phyloP scores from a whole-genome alignment of 2,113 vertebrate genomes.

The Lamprotornis superbus region DNA sequence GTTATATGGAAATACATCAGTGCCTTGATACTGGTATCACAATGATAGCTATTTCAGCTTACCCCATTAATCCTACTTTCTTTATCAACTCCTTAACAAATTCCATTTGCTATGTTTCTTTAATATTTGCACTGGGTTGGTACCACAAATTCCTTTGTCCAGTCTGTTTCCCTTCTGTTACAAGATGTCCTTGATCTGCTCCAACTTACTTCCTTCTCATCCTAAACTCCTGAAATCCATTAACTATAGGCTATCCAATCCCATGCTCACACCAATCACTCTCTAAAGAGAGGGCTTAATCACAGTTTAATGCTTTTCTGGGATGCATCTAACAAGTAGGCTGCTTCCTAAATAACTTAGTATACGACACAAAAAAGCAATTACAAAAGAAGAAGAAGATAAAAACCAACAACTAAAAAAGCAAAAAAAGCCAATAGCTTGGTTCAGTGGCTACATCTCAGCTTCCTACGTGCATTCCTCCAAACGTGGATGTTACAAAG shows the following conservation, averaged over 20 bases:
- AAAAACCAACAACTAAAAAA: not conserved
- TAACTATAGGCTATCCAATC: not conserved
- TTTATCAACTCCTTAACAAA: not conserved
- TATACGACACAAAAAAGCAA: not conserved
- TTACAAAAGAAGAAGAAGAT: not conserved
- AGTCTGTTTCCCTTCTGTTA: not conserved
- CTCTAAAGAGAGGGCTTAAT: not conserved
- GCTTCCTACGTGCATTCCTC: not conserved
- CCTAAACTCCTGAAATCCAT: not conserved
- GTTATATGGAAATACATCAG: not conserved
- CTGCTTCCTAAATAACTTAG: not conserved
- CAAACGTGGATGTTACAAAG: not conserved
- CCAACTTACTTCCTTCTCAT: not conserved
- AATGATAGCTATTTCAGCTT: not conserved
- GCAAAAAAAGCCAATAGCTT: not conserved
- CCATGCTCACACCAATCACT: not conserved
- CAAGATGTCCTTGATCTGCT: not conserved
- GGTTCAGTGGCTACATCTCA: not conserved
- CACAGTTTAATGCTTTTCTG: not conserved
- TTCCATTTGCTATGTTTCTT: not conserved
- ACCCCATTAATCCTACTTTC: not conserved
- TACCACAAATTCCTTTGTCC: not conserved
- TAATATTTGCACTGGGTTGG: not conserved
- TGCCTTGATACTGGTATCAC: not conserved
- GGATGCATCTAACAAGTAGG: not conserved